Conservation (phyloP, 2,113 vertebrate genomes). For the Ictalurus furcatus region DNA sequence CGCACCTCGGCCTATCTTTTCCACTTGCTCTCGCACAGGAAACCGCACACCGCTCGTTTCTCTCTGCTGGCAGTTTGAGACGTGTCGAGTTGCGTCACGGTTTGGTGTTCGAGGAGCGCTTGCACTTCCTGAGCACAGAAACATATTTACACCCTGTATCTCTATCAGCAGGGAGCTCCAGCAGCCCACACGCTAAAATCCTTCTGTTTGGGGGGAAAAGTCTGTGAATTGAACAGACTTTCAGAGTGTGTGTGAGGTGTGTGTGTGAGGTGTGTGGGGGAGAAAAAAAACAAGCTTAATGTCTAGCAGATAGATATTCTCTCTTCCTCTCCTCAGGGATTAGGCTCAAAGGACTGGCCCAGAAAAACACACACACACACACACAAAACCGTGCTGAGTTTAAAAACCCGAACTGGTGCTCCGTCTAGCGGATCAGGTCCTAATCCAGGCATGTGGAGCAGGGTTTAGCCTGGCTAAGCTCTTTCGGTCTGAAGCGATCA, state of each 20-base stretch:
- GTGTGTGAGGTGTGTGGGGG: neutral
- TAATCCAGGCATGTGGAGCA: constrained; percentile 35
- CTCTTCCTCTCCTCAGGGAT: neutral
- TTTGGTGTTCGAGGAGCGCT: neutral
- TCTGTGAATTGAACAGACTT: constrained; percentile 5
- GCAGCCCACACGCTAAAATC: constrained; percentile 10
- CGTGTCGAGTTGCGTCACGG: neutral
- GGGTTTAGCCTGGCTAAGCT: constrained; percentile 24
- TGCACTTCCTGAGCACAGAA: constrained; percentile 20
- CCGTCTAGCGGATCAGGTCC: neutral
- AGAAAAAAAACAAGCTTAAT: neutral
- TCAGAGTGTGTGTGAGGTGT: neutral
- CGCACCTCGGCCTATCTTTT: constrained; percentile 1
- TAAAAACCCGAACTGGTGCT: neutral
- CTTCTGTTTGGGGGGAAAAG: constrained; percentile 33
- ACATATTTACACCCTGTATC: constrained; percentile 6
- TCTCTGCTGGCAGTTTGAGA: neutral
- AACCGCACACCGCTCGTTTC: neutral
- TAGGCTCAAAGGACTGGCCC: neutral
- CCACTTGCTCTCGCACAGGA: neutral
- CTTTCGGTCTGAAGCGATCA: constrained; percentile 6
- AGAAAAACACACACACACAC: constrained; percentile 1
- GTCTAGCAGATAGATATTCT: neutral
- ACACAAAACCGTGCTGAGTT: neutral
- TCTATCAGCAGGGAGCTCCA: constrained; percentile 7